phyloP scores from a whole-genome alignment of 2,113 vertebrate genomes.

The Planiliza haematocheilus region DNA sequence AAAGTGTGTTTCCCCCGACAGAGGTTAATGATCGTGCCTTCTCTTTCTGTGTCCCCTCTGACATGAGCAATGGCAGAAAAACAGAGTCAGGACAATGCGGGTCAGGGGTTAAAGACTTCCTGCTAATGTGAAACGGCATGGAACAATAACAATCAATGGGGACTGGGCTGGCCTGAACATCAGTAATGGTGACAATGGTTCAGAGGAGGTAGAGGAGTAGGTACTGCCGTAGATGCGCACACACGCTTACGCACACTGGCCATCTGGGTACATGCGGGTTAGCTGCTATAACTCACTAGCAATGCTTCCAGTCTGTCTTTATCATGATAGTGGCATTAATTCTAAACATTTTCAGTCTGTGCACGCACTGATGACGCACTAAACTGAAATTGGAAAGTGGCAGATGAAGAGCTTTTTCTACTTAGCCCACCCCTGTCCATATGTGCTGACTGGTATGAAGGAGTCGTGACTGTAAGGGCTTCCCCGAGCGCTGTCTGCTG shows the following conservation, averaged over 20 bases:
- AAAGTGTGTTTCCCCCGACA: constrained; percentile 67
- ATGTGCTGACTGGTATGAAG: constrained; percentile 16
- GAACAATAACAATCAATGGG: constrained; percentile 77
- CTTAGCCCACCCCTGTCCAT: background rate
- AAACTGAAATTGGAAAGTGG: constrained; percentile 34
- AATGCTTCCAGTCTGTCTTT: constrained; percentile 32
- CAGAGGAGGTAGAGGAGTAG: constrained; percentile 67
- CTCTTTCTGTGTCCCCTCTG: constrained; percentile 47
- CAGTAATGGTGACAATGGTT: constrained; percentile 59
- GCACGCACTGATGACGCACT: constrained; percentile 47
- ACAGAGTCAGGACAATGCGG: constrained; percentile 64
- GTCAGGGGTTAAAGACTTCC: constrained; percentile 74
- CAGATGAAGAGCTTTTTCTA: constrained; percentile 16
- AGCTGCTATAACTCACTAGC: constrained; percentile 42
- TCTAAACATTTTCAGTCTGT: constrained; percentile 28
- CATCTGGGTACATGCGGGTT: constrained; percentile 62
- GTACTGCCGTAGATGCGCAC: constrained; percentile 45
- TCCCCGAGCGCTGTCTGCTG: constrained; percentile 36
- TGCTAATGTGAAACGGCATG: constrained; percentile 73
- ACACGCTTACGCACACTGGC: constrained; percentile 17
- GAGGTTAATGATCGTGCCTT: constrained; percentile 73
- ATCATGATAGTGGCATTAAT: constrained; percentile 35
- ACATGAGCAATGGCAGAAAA: constrained; percentile 74
- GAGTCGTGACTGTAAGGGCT: constrained; percentile 37
- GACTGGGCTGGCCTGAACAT: constrained; percentile 65